Percentiles rank a stretch among this genome's conserved stretches.
Conservation (phyloP, 2,113 vertebrate genomes). For the Brevimyrus niger region DNA sequence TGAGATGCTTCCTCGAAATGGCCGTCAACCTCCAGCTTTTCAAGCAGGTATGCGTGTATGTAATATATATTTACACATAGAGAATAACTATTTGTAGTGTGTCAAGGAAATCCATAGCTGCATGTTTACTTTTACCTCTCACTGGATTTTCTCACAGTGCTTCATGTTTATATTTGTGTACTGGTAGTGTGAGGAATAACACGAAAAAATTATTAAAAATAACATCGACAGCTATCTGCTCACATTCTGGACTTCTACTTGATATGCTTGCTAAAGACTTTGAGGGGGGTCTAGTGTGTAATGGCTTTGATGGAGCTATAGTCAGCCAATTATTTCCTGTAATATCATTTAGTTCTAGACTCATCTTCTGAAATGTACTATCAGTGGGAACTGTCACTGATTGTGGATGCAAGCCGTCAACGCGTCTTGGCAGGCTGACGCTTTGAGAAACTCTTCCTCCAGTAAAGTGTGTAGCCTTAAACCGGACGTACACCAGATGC, state of each 20-base stretch:
- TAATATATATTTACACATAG: neutral
- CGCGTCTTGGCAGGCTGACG: constrained; percentile 12
- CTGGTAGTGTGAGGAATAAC: neutral
- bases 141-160: neutral
- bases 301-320: neutral
- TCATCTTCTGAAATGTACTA: neutral
- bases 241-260: neutral
- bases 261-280: neutral
- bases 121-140: neutral
- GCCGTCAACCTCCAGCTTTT: constrained; percentile 95
- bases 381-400: constrained; percentile 7
- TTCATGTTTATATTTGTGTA: neutral
- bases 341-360: constrained; percentile 3
- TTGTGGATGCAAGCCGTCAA: constrained; percentile 19
- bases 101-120: neutral
- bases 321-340: neutral
- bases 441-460: constrained; percentile 9
- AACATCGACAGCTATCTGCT: constrained; percentile 1
- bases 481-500: neutral
- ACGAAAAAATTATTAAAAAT: neutral
- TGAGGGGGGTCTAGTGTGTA: neutral
- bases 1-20: constrained; percentile 84
- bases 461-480: constrained; percentile 24
- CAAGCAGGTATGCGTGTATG: constrained; percentile 75
- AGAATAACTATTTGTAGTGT: neutral